These are phyloP conservation scores for Phrixothrix hirtus DNA, from an alignment of 2,888 invertebrate species.

Conservation along the genomic window DNA sequence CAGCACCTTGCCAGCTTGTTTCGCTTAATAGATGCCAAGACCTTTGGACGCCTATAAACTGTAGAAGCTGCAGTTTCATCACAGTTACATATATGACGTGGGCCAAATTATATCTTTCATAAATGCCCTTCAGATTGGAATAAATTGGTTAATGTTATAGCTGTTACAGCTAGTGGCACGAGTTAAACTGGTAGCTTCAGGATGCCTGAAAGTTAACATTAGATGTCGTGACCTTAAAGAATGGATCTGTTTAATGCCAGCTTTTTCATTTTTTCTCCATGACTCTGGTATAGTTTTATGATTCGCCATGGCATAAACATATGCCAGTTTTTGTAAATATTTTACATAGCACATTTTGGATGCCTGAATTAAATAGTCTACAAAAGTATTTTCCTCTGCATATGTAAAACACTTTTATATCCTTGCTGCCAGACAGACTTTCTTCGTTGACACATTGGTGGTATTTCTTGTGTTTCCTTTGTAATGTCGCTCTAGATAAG, in stretches of 20 bases:
- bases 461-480: too few species aligned
- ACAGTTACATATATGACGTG: conserved; percentile 34
- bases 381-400: too few species aligned
- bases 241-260: too few species aligned
- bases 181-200: conserved; percentile 12
- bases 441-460: too few species aligned
- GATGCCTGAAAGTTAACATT: conserved; percentile 11
- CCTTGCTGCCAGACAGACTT: too few species aligned
- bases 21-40: conserved; percentile 10
- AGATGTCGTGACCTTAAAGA: conserved; percentile 10
- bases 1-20: conserved; percentile 22
- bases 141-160: conserved; percentile 21
- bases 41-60: conserved; percentile 17
- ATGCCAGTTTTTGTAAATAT: conserved; percentile 39
- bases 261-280: conserved; percentile 18
- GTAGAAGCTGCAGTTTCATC: conserved; percentile 35
- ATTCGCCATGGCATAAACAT: conserved; percentile 33
- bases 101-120: conserved; percentile 26
- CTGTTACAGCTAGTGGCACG: conserved; percentile 29
- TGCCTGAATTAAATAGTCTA: conserved; percentile 10
- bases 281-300: conserved; percentile 12
- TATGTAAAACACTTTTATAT: too few species aligned
- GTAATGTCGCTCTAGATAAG: too few species aligned
- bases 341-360: conserved; percentile 34
- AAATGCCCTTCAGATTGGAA: conserved; percentile 33